Percentiles rank a stretch among this genome's conserved stretches.
phyloP scores from a whole-genome alignment of 2,888 invertebrate genomes.

The Drosophila prostipennis region DNA sequence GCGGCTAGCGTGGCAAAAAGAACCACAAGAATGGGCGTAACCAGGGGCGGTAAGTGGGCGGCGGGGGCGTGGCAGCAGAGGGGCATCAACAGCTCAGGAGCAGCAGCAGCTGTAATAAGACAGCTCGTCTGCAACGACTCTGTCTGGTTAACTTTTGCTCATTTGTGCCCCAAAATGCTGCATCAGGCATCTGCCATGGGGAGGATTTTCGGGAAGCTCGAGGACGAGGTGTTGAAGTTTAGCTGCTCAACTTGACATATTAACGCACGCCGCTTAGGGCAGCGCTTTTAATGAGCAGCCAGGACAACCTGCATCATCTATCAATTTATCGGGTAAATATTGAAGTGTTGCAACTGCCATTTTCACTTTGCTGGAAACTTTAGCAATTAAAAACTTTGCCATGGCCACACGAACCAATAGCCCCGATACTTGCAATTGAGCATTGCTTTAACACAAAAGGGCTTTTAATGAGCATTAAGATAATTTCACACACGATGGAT shows the following conservation, averaged over 20 bases:
- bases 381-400: constrained; percentile 52
- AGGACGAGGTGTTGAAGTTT: constrained; percentile 20
- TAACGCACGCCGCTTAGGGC: constrained; percentile 43
- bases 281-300: constrained; percentile 41
- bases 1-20: constrained; percentile 44
- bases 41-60: background rate
- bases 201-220: background rate
- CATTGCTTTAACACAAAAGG: constrained; percentile 49
- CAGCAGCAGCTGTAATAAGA: constrained; percentile 66
- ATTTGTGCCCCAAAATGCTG: constrained; percentile 55
- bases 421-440: constrained; percentile 57
- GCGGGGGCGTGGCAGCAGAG: constrained; percentile 11
- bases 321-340: constrained; percentile 65
- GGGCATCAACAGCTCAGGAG: constrained; percentile 8
- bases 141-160: constrained; percentile 73
- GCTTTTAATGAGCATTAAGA: constrained; percentile 60
- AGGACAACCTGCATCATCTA: constrained; percentile 25
- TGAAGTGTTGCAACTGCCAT: constrained; percentile 61
- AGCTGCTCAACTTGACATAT: constrained; percentile 67
- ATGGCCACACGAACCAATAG: constrained; percentile 7
- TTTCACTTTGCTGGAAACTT: constrained; percentile 40
- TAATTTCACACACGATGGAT: constrained; percentile 29
- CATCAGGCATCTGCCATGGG: constrained; percentile 16
- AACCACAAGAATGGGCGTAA: constrained; percentile 48
- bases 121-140: constrained; percentile 63